Percentiles rank a stretch among this genome's conserved stretches.
Evolutionary conservation across 2,113 vertebrate species (phyloP).

Genomic region (Apteryx mantelli): DNA sequence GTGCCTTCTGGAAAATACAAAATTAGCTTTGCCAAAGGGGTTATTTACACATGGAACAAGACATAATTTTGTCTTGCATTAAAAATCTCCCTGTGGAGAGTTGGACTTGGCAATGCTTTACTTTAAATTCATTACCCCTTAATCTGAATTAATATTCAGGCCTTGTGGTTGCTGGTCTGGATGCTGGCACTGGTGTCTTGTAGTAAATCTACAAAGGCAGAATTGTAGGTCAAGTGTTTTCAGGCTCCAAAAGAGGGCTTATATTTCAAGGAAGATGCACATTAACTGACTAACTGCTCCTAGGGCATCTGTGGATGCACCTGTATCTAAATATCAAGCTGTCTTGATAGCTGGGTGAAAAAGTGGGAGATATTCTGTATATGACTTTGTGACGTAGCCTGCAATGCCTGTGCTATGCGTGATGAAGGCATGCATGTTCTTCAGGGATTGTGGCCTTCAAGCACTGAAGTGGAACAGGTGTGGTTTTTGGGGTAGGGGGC

Average conservation of each 20-base stretch:
- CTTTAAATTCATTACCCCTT: neutral
- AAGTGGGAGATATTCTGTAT: too few species aligned
- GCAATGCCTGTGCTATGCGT: fast-evolving
- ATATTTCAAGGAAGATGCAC: fast-evolving
- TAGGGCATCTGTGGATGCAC: neutral
- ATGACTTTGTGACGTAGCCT: too few species aligned
- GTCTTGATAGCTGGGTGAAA: too few species aligned
- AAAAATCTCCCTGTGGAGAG: neutral
- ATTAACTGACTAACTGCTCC: neutral
- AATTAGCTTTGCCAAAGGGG: neutral
- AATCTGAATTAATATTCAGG: neutral
- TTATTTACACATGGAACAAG: neutral
- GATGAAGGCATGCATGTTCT: too few species aligned
- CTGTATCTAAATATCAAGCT: neutral
- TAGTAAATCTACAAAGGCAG: neutral
- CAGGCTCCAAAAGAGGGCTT: neutral
- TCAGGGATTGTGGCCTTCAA: neutral
- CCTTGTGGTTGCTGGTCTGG: neutral
- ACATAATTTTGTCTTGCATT: neutral
- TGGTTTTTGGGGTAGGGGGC: neutral
- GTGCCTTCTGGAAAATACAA: neutral
- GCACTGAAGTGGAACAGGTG: neutral
- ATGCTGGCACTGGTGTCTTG: neutral
- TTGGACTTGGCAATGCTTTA: neutral
- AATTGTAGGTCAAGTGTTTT: neutral